Conservation (phyloP, 2,113 vertebrate genomes). For the Ciconia maguari region DNA sequence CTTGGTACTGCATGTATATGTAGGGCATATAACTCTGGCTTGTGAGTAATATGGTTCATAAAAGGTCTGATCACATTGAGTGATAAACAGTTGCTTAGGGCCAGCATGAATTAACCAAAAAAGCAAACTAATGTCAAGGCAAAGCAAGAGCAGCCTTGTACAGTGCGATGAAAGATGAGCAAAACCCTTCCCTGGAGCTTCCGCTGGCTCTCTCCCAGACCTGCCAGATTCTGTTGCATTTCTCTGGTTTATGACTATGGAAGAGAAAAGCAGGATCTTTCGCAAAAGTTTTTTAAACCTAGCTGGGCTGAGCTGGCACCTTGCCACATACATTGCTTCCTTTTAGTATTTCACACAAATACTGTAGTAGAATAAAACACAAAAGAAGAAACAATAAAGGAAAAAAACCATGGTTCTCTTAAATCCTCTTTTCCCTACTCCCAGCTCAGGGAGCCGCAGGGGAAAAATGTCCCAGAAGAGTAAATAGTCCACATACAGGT, state of each 20-base stretch:
- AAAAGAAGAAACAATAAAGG: background rate
- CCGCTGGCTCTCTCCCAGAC: background rate
- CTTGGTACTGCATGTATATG: background rate
- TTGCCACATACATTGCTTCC: background rate
- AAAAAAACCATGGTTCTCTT: background rate
- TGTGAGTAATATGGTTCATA: background rate
- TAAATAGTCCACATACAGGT: background rate
- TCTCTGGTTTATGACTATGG: background rate
- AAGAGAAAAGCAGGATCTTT: background rate
- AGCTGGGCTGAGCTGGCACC: background rate
- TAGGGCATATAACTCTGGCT: background rate
- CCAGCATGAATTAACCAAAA: slow-evolving; percentile 14
- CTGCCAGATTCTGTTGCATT: background rate
- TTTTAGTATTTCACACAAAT: background rate
- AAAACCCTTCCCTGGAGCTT: background rate
- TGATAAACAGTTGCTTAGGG: slow-evolving; percentile 13
- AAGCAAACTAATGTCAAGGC: background rate
- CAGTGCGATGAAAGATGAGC: background rate
- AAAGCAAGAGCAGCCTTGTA: background rate
- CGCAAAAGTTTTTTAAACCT: background rate
- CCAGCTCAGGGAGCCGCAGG: background rate
- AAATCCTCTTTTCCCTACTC: background rate
- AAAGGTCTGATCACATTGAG: background rate
- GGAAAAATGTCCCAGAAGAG: background rate
- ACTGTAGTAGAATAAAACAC: background rate